Conservation (phyloP, 1,140 invertebrate genomes). For the Myzus persicae region DNA sequence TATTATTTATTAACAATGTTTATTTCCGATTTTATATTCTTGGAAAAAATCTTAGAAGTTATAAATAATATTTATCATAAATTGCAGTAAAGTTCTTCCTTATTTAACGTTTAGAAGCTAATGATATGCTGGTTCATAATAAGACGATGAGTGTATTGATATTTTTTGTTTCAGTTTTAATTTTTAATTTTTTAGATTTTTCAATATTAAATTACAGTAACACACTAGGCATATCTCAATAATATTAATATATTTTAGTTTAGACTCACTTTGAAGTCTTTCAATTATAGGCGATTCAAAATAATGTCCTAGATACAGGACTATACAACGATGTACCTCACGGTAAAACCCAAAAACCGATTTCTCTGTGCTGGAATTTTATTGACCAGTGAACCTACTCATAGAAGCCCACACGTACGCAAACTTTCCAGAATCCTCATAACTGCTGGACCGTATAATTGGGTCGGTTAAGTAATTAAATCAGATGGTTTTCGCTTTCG, state of each 20-base stretch:
- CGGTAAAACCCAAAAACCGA: background rate
- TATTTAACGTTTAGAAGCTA: too few species aligned
- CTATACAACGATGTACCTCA: background rate
- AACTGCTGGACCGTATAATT: conserved; percentile 37
- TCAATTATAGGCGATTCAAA: background rate
- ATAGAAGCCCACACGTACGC: background rate
- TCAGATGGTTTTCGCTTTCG: conserved; percentile 41
- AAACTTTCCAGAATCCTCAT: conserved; percentile 23
- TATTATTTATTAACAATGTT: too few species aligned
- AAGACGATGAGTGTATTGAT: background rate
- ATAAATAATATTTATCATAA: too few species aligned
- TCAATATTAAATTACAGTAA: too few species aligned
- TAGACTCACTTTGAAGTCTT: background rate
- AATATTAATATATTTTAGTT: background rate
- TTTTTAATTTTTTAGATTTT: background rate
- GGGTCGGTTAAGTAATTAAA: conserved; percentile 46
- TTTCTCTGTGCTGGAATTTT: background rate
- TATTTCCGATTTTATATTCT: too few species aligned
- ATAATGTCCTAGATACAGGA: background rate
- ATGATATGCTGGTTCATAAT: background rate
- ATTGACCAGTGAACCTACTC: background rate
- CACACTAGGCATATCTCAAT: too few species aligned
- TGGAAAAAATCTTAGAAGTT: too few species aligned
- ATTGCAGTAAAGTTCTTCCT: too few species aligned
- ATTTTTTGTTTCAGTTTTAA: background rate